Percentiles rank a stretch among this genome's conserved stretches.
Evolutionary conservation across 2,888 invertebrate species (phyloP).

Genomic region (Trichopria drosophilae): DNA sequence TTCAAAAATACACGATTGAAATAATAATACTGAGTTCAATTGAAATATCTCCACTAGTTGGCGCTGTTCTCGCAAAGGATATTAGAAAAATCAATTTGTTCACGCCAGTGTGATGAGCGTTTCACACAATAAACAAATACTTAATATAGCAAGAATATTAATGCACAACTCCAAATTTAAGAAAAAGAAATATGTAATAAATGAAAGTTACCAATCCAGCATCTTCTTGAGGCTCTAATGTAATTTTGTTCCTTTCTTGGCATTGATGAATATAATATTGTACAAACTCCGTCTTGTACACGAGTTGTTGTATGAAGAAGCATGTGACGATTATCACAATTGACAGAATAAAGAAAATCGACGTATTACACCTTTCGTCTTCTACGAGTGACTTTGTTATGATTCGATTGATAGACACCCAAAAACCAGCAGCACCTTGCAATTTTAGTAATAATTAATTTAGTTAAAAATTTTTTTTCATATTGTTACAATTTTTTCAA

Average conservation of each 20-base stretch:
- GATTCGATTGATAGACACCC: constrained; percentile 83
- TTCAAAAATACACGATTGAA: too few species aligned
- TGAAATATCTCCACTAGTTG: too few species aligned
- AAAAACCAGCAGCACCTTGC: constrained; percentile 81
- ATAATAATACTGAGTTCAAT: too few species aligned
- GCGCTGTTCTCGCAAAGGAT: too few species aligned
- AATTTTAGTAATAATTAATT: constrained; percentile 3
- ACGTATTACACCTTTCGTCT: constrained; percentile 79
- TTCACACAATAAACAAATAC: too few species aligned
- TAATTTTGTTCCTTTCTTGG: constrained; percentile 76
- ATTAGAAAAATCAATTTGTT: too few species aligned
- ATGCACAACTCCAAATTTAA: constrained; percentile 9
- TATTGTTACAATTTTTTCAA: background rate
- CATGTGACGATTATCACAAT: constrained; percentile 76
- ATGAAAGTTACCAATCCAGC: constrained; percentile 67
- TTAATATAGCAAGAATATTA: constrained; percentile 17
- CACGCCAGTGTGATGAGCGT: too few species aligned
- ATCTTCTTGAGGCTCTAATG: constrained; percentile 83
- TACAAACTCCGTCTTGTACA: constrained; percentile 80
- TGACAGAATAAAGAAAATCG: constrained; percentile 83
- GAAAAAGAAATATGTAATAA: too few species aligned
- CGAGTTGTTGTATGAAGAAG: constrained; percentile 75
- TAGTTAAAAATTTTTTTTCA: constrained; percentile 9
- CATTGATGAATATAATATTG: constrained; percentile 79
- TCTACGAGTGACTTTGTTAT: constrained; percentile 78